A percentile compares a stretch with the other conserved stretches of the same genome.
These are phyloP conservation scores for Anagrus nilaparvatae DNA, from an alignment of 1,140 invertebrate species.

Conservation along the genomic window DNA sequence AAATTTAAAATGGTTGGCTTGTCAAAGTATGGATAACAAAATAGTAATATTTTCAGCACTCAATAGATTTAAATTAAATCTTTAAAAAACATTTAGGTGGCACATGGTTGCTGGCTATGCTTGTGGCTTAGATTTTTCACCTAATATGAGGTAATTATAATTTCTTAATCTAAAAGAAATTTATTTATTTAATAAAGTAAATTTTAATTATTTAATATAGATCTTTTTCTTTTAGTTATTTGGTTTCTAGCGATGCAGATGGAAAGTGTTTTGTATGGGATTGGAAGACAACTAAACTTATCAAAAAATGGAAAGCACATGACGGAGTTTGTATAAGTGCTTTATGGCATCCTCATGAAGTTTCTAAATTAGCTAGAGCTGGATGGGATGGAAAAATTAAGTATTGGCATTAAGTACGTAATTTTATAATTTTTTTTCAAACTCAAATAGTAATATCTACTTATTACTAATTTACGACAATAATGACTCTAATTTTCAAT, in stretches of 20 bases:
- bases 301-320: constrained; percentile 98
- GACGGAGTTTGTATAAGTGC: constrained; percentile 91
- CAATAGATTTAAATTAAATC: constrained; percentile 94
- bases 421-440: no score
- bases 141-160: constrained; percentile 97
- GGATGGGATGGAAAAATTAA: constrained; percentile 99
- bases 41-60: constrained; percentile 95
- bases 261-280: constrained; percentile 99
- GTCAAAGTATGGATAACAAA: constrained; percentile 99
- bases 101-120: constrained; percentile 99
- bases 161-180: no score
- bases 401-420: constrained; percentile 94
- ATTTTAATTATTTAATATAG: no score
- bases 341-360: constrained; percentile 98
- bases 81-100: constrained; percentile 95
- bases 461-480: no score
- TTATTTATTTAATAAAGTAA: no score
- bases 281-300: constrained; percentile 97
- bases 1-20: constrained; percentile 98
- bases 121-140: constrained; percentile 93
- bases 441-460: no score
- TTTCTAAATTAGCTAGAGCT: constrained; percentile 88
- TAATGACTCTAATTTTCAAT: no score
- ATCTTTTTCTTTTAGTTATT: constrained; percentile 65
- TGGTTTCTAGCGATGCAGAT: constrained; percentile 98